Evolutionary conservation across 2,113 vertebrate species (phyloP).

Genomic region (Meleagris gallopavo): DNA sequence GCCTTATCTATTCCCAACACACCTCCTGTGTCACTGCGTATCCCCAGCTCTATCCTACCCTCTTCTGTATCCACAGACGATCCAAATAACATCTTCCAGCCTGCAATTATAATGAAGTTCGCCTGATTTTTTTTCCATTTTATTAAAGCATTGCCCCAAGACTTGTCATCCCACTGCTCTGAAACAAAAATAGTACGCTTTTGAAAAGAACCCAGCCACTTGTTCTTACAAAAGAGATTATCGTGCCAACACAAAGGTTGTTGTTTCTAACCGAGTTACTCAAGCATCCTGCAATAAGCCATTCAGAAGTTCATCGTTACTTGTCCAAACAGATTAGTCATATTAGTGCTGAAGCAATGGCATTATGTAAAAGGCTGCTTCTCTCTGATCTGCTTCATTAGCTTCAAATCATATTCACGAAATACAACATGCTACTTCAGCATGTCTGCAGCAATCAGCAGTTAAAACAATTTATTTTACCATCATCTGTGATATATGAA

Average conservation of each 20-base stretch:
- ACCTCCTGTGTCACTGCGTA: background rate
- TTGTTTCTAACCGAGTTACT: slow-evolving; percentile 75
- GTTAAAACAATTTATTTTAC: slow-evolving; percentile 25
- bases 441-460: slow-evolving; percentile 11
- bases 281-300: slow-evolving; percentile 75
- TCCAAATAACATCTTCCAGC: slow-evolving; percentile 18
- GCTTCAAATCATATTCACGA: slow-evolving; percentile 57
- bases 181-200: slow-evolving; percentile 54
- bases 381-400: slow-evolving; percentile 57
- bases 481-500: background rate
- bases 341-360: slow-evolving; percentile 61
- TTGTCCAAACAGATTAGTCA: slow-evolving; percentile 78
- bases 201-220: slow-evolving; percentile 45
- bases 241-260: slow-evolving; percentile 69
- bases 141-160: slow-evolving; percentile 2
- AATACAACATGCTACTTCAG: slow-evolving; percentile 60
- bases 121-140: background rate
- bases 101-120: background rate
- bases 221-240: slow-evolving; percentile 55
- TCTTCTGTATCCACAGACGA: background rate
- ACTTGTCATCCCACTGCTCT: slow-evolving; percentile 40
- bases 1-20: background rate
- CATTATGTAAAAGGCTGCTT: slow-evolving; percentile 55
- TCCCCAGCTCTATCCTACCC: background rate
- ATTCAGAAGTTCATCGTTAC: slow-evolving; percentile 75